These are phyloP conservation scores for Meloidogyne exigua DNA, from an alignment of 1,140 invertebrate genomes.

Conservation along the genomic window DNA sequence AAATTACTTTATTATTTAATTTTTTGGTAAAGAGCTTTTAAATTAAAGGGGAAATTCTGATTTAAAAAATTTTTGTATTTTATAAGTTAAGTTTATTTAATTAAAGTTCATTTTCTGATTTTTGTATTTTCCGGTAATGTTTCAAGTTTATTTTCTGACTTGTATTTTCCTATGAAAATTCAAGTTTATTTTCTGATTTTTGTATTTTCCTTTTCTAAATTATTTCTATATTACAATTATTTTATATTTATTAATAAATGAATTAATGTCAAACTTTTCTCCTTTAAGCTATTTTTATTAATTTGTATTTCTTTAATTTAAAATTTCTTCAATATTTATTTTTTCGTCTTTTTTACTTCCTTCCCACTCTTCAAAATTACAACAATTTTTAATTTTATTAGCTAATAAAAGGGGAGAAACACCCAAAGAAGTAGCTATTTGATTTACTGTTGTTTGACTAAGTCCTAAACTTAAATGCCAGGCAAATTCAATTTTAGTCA, in stretches of 20 bases:
- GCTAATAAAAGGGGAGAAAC: slow-evolving; percentile 34
- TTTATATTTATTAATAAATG: no score
- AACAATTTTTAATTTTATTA: slow-evolving; percentile 6
- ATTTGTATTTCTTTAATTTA: not conserved
- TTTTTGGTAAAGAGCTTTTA: no score
- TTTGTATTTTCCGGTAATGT: not conserved
- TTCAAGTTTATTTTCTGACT: not conserved
- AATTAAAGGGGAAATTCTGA: no score
- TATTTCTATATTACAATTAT: no score
- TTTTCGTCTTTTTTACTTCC: not conserved
- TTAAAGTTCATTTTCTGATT: no score
- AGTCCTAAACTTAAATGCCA: slow-evolving; percentile 47
- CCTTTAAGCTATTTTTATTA: no score
- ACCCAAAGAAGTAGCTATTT: slow-evolving; percentile 53
- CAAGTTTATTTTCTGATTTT: no score
- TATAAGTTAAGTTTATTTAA: no score
- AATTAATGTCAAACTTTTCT: no score
- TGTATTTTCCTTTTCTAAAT: no score
- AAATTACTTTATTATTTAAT: not conserved
- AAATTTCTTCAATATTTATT: not conserved
- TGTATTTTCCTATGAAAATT: not conserved
- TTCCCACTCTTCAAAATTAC: not conserved
- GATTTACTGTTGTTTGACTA: slow-evolving; percentile 60
- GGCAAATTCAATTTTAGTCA: slow-evolving; percentile 53
- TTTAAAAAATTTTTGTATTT: no score